Percentiles rank a stretch among this genome's conserved stretches.
phyloP scores from a whole-genome alignment of 2,113 vertebrate species.

The Bettongia penicillata region DNA sequence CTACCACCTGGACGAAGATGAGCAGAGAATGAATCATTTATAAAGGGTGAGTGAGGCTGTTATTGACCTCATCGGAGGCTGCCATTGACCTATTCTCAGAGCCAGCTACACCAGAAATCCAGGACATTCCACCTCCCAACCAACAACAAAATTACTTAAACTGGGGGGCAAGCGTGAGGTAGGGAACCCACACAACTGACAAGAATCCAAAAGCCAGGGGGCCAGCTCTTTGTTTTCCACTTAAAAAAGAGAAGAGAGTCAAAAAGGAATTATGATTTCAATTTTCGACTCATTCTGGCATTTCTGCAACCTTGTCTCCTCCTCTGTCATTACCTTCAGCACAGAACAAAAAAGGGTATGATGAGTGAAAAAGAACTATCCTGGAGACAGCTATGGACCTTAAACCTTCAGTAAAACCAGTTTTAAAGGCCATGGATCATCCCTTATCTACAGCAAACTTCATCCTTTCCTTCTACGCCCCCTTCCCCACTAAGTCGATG shows the following conservation, averaged over 20 bases:
- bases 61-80: background rate
- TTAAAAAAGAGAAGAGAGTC: background rate
- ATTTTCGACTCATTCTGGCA: background rate
- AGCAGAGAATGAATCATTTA: background rate
- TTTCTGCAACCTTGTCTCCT: background rate
- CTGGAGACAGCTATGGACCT: background rate
- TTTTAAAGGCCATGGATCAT: background rate
- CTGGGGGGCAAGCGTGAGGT: background rate
- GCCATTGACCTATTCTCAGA: background rate
- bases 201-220: background rate
- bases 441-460: fast-evolving
- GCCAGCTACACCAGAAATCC: background rate
- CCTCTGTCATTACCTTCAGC: background rate
- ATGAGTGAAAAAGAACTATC: background rate
- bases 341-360: background rate
- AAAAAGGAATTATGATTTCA: background rate
- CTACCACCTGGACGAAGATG: background rate
- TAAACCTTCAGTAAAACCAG: background rate
- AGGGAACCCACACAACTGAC: background rate
- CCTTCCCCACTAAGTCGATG: background rate
- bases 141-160: background rate
- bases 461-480: background rate
- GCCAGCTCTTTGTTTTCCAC: background rate
- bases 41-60: background rate
- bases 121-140: background rate